phyloP scores from a whole-genome alignment of 1,140 invertebrate genomes.

The Solenopsis invicta region DNA sequence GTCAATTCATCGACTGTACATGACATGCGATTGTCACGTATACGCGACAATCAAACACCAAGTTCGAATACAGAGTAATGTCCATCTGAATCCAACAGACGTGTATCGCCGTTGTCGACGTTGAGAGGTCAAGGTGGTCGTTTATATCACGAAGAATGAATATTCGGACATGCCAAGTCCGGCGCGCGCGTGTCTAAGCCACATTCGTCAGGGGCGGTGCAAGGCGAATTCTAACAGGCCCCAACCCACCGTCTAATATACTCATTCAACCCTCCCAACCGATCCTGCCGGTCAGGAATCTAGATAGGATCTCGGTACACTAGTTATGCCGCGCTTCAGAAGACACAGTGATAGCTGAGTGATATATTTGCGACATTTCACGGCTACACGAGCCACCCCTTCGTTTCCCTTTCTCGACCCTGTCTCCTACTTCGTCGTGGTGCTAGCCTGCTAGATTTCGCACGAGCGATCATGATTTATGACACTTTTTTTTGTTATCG shows the following conservation, averaged over 20 bases:
- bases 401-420: slow-evolving; percentile 14
- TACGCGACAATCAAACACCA: slow-evolving; percentile 25
- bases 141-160: slow-evolving; percentile 68
- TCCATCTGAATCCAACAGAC: slow-evolving; percentile 18
- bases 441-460: slow-evolving; percentile 55
- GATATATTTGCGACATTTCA: slow-evolving; percentile 69
- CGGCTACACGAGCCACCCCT: slow-evolving; percentile 38
- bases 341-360: slow-evolving; percentile 69
- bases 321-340: slow-evolving; percentile 72
- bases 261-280: slow-evolving; percentile 70
- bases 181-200: slow-evolving; percentile 78
- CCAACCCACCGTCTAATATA: slow-evolving; percentile 76
- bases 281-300: slow-evolving; percentile 58
- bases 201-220: slow-evolving; percentile 81
- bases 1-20: slow-evolving; percentile 33
- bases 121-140: slow-evolving; percentile 69
- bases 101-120: background rate
- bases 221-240: slow-evolving; percentile 76
- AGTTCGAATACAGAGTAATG: slow-evolving; percentile 26
- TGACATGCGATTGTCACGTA: slow-evolving; percentile 42
- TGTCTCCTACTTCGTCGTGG: background rate
- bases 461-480: slow-evolving; percentile 71
- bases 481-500: slow-evolving; percentile 66
- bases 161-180: slow-evolving; percentile 58
- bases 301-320: slow-evolving; percentile 74